Percentiles rank a stretch among this genome's conserved stretches.
These are phyloP conservation scores for Empidonax traillii DNA, from an alignment of 2,113 vertebrate species.

Conservation along the genomic window DNA sequence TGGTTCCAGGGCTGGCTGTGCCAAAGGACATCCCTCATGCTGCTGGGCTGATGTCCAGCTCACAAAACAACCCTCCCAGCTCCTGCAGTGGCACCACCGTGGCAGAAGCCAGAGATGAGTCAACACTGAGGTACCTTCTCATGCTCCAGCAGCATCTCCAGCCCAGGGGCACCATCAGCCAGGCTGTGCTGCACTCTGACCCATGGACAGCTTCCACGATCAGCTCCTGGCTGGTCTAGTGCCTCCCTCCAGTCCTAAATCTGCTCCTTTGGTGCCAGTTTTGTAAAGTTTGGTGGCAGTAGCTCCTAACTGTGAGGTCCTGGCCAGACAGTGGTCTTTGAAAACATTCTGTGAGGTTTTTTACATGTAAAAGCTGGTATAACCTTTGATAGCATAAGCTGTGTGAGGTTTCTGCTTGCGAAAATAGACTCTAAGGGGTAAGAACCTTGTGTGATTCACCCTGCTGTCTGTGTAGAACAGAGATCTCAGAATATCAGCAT, in stretches of 20 bases:
- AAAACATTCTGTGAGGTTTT: neutral
- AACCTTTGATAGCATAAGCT: neutral
- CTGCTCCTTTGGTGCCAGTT: neutral
- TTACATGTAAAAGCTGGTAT: neutral
- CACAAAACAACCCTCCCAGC: neutral
- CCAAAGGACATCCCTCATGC: neutral
- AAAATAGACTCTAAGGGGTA: neutral
- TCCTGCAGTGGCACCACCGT: neutral
- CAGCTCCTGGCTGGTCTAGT: neutral
- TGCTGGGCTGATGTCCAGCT: neutral
- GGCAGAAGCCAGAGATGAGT: neutral
- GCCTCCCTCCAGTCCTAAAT: neutral
- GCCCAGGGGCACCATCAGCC: neutral
- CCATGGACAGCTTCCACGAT: neutral
- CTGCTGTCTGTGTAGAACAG: neutral
- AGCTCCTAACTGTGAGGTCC: neutral
- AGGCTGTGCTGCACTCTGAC: neutral
- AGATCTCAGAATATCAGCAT: neutral
- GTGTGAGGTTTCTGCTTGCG: neutral
- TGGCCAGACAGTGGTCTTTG: neutral
- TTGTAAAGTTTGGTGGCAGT: neutral
- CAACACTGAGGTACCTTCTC: accelerated
- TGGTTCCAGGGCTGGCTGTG: neutral
- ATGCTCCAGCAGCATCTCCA: accelerated
- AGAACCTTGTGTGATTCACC: neutral